Evolutionary conservation across 2,797 vertebrate species (phyloP), one percentile per base, ranked within the genome.

Genomic region (Onychomys torridus): DNA sequence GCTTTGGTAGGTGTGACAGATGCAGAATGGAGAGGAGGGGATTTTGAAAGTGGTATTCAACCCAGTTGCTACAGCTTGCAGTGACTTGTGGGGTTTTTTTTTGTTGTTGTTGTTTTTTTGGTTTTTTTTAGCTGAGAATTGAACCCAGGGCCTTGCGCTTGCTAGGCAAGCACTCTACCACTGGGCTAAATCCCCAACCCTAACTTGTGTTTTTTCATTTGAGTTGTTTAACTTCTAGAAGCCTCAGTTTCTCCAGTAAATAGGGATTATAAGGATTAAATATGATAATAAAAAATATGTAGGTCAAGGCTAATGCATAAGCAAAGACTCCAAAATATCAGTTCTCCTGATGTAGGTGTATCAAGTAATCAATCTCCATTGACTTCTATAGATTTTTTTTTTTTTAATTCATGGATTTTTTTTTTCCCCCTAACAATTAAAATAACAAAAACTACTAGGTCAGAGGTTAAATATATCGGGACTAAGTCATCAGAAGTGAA

Each of bases 401-500:
- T 75, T 95, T 89, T 93, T 69, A 43, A 14, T 55, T 89, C 63
- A 93, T 91, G 4, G 93, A 29, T 61, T 52, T 5, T 94, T 61
- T 52, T 5, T 94, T 93, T n/a, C n/a, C n/a, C n/a, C n/a, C 63
- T 78, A 94, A 63, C 40, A 77, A 52, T 21, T 79, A 43, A 57
- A 94, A 95, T 96, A 52, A 89, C 57, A 34, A 46, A 71, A 55
- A 55, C 23, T 76, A 8, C 75, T 59, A 59, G 12, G 86, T 92
- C 37, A 93, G 90, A 95, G 32, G 19, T 69, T 83, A 95, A 95
- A 92, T n/a, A 19, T 46, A 46, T 92, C 83, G 16, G 14, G 19
- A 91, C 59, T n/a, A 63, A 92, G 57, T 94, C 61, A 67, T 21
- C 40, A 93, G 46, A 93, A 67, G 43, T 84, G 17, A 75, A 96